Percentiles rank a stretch among this genome's conserved stretches.
Conservation (phyloP, 2,888 invertebrate genomes). For the Dasypogon diadema region DNA sequence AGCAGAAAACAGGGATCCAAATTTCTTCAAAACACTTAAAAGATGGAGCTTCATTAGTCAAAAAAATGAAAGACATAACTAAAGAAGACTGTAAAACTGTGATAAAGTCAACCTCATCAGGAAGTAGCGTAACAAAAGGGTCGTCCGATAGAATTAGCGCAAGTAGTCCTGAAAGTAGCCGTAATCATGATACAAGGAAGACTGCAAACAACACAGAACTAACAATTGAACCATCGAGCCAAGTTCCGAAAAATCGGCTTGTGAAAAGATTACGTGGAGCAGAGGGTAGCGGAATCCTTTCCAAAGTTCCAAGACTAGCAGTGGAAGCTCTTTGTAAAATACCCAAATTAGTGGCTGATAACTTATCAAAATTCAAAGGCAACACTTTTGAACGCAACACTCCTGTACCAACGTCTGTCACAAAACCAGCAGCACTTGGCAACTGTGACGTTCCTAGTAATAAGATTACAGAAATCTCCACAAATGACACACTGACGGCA, state of each 20-base stretch:
- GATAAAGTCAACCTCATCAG: not conserved
- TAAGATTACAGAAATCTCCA: not conserved
- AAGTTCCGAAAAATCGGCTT: not conserved
- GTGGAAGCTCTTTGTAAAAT: slow-evolving; percentile 4
- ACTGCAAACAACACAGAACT: not conserved
- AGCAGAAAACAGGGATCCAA: not conserved
- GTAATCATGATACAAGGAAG: not conserved
- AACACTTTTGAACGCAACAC: too few relatives aligned
- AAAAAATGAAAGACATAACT: not conserved
- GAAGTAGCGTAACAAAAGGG: too few relatives aligned
- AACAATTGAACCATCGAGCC: too few relatives aligned
- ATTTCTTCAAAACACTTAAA: not conserved
- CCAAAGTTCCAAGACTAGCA: not conserved
- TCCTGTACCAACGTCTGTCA: too few relatives aligned
- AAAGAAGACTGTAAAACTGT: not conserved
- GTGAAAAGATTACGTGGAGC: not conserved
- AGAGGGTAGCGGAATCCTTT: too few relatives aligned
- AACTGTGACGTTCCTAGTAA: too few relatives aligned
- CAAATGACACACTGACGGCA: not conserved
- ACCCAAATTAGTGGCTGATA: not conserved
- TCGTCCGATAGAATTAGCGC: too few relatives aligned
- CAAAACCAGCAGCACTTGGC: not conserved
- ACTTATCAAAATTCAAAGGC: not conserved
- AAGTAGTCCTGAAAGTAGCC: too few relatives aligned
- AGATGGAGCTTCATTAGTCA: not conserved